Percentiles rank a stretch among this genome's conserved stretches.
Evolutionary conservation across 2,888 invertebrate species (phyloP).

Genomic region (Heliothis peltigera): DNA sequence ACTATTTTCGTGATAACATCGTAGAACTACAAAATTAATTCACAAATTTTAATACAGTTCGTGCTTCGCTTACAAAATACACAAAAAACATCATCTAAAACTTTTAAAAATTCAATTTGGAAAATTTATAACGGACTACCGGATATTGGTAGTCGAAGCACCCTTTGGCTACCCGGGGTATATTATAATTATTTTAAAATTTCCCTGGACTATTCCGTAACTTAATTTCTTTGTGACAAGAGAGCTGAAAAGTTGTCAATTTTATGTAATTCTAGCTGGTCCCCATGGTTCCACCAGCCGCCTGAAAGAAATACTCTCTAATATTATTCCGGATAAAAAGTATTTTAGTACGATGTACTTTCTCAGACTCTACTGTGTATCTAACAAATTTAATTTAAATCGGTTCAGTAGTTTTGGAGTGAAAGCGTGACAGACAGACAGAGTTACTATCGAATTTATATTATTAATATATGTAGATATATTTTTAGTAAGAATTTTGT

Average conservation of each 20-base stretch:
- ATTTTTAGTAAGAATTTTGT: too few species aligned
- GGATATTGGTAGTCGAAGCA: constrained; percentile 30
- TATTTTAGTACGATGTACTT: too few species aligned
- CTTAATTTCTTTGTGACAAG: constrained; percentile 56
- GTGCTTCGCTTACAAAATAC: constrained; percentile 23
- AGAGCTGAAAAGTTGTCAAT: constrained; percentile 23
- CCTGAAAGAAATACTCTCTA: too few species aligned
- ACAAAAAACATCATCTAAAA: constrained; percentile 19
- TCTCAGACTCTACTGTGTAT: too few species aligned
- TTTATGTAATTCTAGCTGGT: neutral
- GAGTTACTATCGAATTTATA: too few species aligned
- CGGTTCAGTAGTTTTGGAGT: too few species aligned
- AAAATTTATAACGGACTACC: constrained; percentile 15
- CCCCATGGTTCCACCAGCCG: too few species aligned
- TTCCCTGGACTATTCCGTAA: constrained; percentile 42
- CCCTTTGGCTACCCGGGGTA: constrained; percentile 38
- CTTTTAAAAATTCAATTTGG: constrained; percentile 54
- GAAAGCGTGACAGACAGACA: too few species aligned
- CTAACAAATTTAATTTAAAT: too few species aligned
- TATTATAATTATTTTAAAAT: constrained; percentile 56
- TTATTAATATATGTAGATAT: too few species aligned
- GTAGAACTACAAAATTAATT: neutral
- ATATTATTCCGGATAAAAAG: too few species aligned
- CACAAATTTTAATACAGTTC: constrained; percentile 7
- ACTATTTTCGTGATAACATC: neutral